Percentiles rank a stretch among this genome's conserved stretches.
Evolutionary conservation across 1,140 invertebrate genomes (phyloP).

Genomic region (Caligus rogercresseyi): DNA sequence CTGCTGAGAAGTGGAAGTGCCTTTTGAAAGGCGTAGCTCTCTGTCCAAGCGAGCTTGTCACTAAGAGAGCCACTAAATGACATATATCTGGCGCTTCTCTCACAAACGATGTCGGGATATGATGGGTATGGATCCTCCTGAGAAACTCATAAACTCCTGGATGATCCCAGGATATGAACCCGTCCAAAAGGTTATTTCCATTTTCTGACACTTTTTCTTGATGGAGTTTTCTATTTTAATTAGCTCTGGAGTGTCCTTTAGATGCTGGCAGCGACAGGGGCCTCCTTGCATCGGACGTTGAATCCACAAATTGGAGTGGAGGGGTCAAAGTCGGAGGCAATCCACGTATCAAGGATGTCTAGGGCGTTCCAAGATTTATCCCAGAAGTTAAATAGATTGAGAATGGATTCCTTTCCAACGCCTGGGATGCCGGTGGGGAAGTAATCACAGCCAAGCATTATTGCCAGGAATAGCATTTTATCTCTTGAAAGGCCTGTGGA

Average conservation of each 20-base stretch:
- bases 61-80: constrained; percentile 30
- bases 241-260: not conserved
- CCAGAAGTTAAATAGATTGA: constrained; percentile 49
- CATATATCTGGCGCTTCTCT: constrained; percentile 29
- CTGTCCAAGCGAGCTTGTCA: constrained; percentile 48
- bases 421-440: constrained; percentile 50
- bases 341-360: constrained; percentile 32
- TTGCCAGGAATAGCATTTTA: constrained; percentile 60
- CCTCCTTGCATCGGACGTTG: not conserved
- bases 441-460: constrained; percentile 75
- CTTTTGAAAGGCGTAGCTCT: constrained; percentile 53
- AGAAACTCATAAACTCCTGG: constrained; percentile 46
- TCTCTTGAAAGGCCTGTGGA: constrained; percentile 50
- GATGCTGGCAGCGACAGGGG: not conserved
- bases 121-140: constrained; percentile 28
- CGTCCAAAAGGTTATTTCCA: not conserved
- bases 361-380: constrained; percentile 38
- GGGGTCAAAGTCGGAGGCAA: not conserved
- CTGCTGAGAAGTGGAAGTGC: constrained; percentile 53
- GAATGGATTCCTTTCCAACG: constrained; percentile 53
- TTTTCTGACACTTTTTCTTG: not conserved
- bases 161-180: constrained; percentile 43
- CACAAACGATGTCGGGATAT: constrained; percentile 29
- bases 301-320: not conserved
- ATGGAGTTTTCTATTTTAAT: not conserved